Base-by-base conservation (phyloP, 2,797 vertebrate species). In the Arctocebus calabarensis region DNA sequence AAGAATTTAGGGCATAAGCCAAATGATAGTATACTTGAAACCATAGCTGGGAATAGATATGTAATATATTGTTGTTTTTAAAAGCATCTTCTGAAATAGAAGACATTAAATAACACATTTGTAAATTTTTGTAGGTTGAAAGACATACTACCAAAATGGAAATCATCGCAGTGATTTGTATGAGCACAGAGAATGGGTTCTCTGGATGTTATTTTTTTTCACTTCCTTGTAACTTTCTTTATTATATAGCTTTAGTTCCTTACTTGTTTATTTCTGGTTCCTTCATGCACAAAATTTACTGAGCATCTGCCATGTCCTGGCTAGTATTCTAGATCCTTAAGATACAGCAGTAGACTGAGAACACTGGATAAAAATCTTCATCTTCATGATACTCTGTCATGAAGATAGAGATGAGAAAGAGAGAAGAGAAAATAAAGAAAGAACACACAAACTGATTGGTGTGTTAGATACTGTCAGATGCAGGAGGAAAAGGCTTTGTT, bases 401-500 rank as follows among this genome's bases (percentile, higher is more conserved):
- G 82, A 14, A 77, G 13, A 17, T 29, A 75, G 55, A 74, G 40
- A 40, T 40, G 40, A 40, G 40, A 40, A 14, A 77, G 13, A 17
- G n/a, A 75, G 55, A 74, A 94, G 29, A 84, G 23, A 61, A 27
- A 90, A 82, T 55, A 62, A 61, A 66, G 40, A 90, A 86, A 81
- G 48, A 73, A 43, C 75, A 82, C 70, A 34, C n/a, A 90, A 87
- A 71, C 34, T 5, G 40, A 66, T 7, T 57, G 5, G 1, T 19
- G 52, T 55, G 20, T 78, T n/a, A 43, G 22, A 34, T 34, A 74
- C 29, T 40, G 22, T 84, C 27, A 77, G 52, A 23, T 22, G 4
- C 23, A 45, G 70, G 64, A 91, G 43, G 52, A 89, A 48, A 43
- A 64, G 22, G 5, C 0, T 59, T 61, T 61, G 29, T n/a, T 94